A percentile compares a stretch with the other conserved stretches of the same genome.
phyloP scores from a whole-genome alignment of 2,797 vertebrate genomes.

The Ctenochaetus hawaiiensis region DNA sequence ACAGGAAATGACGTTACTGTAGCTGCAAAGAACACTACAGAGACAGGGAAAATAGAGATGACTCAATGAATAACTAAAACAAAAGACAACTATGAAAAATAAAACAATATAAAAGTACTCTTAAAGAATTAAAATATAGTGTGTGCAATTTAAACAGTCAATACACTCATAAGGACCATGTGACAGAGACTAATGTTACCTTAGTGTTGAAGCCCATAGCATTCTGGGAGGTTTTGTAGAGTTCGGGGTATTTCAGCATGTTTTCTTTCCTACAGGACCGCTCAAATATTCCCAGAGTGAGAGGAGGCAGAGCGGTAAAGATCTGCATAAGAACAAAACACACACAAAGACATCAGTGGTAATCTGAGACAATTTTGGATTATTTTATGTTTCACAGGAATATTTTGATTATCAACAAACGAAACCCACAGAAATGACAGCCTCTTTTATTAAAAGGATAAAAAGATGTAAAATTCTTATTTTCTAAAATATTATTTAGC shows the following conservation, averaged over 20 bases:
- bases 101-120: not conserved
- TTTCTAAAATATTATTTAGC: not conserved
- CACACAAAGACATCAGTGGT: constrained; percentile 1
- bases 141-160: not conserved
- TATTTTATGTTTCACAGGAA: constrained; percentile 5
- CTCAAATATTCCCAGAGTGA: constrained; percentile 98
- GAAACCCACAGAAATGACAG: too few relatives aligned
- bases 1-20: not conserved
- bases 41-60: not conserved
- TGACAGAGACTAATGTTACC: constrained; percentile 68
- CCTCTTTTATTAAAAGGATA: too few relatives aligned
- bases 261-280: constrained; percentile 97
- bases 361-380: constrained; percentile 2
- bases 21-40: not conserved
- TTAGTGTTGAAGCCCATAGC: constrained; percentile 95
- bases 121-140: not conserved
- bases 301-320: constrained; percentile 96
- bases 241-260: constrained; percentile 97
- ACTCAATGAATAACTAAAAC: not conserved
- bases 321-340: constrained; percentile 81
- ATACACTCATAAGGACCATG: not conserved
- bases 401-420: not conserved
- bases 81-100: not conserved
- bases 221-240: constrained; percentile 98
- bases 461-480: not conserved